These are phyloP conservation scores for Spodoptera frugiperda DNA, from an alignment of 1,140 invertebrate genomes.

Conservation along the genomic window DNA sequence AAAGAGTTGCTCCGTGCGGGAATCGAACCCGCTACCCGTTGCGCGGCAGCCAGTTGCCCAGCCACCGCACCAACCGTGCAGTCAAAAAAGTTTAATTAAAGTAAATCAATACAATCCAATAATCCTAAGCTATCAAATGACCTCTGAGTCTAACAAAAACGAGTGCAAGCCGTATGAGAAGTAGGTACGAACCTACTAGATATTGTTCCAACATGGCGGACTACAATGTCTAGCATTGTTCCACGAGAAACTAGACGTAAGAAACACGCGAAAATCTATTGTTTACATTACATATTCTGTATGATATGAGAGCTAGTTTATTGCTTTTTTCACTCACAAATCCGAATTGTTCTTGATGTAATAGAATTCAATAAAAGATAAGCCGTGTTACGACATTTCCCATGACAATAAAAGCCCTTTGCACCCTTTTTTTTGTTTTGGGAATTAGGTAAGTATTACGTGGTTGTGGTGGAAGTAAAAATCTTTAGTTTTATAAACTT, in stretches of 20 bases:
- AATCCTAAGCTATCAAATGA: neutral
- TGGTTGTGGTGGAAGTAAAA: too few species aligned
- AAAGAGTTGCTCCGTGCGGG: too few species aligned
- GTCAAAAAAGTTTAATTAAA: neutral
- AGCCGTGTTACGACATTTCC: neutral
- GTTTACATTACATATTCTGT: conserved; percentile 17
- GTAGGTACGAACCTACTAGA: neutral
- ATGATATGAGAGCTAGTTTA: conserved; percentile 6
- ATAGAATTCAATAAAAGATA: conserved; percentile 6
- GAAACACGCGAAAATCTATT: conserved; percentile 24
- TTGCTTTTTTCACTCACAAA: neutral
- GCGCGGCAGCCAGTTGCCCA: too few species aligned
- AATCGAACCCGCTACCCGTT: too few species aligned
- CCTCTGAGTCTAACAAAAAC: conserved; percentile 11
- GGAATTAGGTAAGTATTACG: neutral
- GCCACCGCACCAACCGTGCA: too few species aligned
- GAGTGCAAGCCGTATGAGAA: conserved; percentile 16
- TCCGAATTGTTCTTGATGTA: conserved; percentile 34
- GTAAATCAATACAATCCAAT: neutral
- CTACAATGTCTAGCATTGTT: conserved; percentile 38
- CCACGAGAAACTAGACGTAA: conserved; percentile 11
- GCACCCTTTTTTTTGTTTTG: neutral
- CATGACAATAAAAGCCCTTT: neutral
- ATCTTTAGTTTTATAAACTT: too few species aligned
- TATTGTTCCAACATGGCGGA: conserved; percentile 1